Evolutionary conservation across 2,888 invertebrate species (phyloP), one percentile per base, ranked within the genome.

Genomic region (Carpatolechia fugitivella): DNA sequence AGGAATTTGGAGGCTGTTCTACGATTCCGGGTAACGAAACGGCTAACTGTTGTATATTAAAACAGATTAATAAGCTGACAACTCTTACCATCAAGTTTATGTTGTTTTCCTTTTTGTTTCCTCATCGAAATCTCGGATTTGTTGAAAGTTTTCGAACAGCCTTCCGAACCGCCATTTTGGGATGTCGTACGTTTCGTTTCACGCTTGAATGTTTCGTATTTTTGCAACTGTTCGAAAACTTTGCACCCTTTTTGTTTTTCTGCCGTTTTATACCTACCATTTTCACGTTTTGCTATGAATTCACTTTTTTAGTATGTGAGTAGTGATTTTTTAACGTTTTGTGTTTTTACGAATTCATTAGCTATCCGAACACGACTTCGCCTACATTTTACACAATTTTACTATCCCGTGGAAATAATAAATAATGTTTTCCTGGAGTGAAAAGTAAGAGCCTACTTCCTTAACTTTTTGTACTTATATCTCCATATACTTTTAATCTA

Each of bases 111-210:
- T 62, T 76, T 76, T 76, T 71, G 72, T 77, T 84, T 80, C 74
- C 74, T 83, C 81, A 78, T 84, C 76, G 79, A 72, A 73, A 72
- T 72, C 24, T 29, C 74, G 77, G 70, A 72, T 69, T 74, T 76
- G 74, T 71, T 74, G 78, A 88, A 92, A 91, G 92, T 92, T 92
- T 92, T 92, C 92, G 93, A 93, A 93, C 93, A 92, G 93, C 93
- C 92, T 92, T 91, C 91, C 91, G 80, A 47, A 80, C 87, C 90
- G 90, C 90, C 89, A 86, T 86, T 85, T 84, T 82, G 72, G 73
- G 78, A 29, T 63, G 70, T 68, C 67, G 67, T 59, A 66, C 69
- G 55, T 69, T 66, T 74, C 76, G 68, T 65, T 69, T 75, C 64
- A 65, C 63, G 68, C 75, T 78, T 74, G 70, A 73, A 76, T 83